Conservation (phyloP, 1,140 invertebrate genomes). For the Leptestheria dahalacensis region DNA sequence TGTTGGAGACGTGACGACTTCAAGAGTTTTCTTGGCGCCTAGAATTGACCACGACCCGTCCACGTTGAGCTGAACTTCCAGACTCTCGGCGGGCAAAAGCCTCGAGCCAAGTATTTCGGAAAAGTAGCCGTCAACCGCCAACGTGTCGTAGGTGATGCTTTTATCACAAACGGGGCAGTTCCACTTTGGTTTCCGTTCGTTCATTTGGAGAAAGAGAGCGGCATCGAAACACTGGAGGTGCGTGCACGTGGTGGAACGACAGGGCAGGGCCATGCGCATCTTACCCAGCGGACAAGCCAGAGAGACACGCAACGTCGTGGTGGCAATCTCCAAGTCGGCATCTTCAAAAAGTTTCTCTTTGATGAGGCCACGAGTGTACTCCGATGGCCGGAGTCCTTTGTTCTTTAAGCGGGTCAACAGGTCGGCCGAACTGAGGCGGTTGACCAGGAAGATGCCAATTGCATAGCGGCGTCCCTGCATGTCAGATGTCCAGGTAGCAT, state of each 20-base stretch:
- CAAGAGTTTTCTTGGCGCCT: slow-evolving; percentile 27
- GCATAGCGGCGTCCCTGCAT: slow-evolving; percentile 53
- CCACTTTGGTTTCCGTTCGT: slow-evolving; percentile 96
- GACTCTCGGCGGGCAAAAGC: slow-evolving; percentile 45
- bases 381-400: slow-evolving; percentile 70
- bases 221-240: slow-evolving; percentile 98
- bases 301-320: slow-evolving; percentile 79
- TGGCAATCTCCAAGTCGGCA: slow-evolving; percentile 86
- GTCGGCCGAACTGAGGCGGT: slow-evolving; percentile 65
- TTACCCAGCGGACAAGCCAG: slow-evolving; percentile 84
- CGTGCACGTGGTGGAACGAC: slow-evolving; percentile 70
- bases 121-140: slow-evolving; percentile 83
- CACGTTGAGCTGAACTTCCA: slow-evolving; percentile 72
- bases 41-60: slow-evolving; percentile 79
- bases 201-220: slow-evolving; percentile 89
- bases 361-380: slow-evolving; percentile 74
- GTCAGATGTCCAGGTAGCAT: slow-evolving; percentile 74
- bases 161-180: slow-evolving; percentile 94
- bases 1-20: background rate
- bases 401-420: slow-evolving; percentile 65
- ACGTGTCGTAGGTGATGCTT: slow-evolving; percentile 67
- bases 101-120: slow-evolving; percentile 57
- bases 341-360: slow-evolving; percentile 88
- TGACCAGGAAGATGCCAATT: slow-evolving; percentile 72
- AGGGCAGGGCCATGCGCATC: slow-evolving; percentile 83